A percentile compares a stretch with the other conserved stretches of the same genome.
phyloP scores from a whole-genome alignment of 2,113 vertebrate genomes.

The Hemibagrus wyckioides region DNA sequence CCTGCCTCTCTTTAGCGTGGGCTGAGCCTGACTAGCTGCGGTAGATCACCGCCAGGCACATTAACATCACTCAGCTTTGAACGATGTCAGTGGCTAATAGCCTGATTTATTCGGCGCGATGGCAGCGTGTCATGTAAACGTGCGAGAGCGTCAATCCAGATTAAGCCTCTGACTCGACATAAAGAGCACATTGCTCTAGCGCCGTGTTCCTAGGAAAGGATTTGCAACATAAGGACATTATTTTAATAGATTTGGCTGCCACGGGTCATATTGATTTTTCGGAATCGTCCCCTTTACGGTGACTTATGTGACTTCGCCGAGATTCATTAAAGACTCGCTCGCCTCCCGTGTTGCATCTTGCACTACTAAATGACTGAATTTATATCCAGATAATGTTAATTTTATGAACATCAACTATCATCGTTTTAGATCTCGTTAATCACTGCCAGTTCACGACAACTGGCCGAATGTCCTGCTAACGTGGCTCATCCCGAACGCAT shows the following conservation, averaged over 20 bases:
- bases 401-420: neutral
- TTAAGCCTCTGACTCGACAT: slow-evolving; percentile 50
- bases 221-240: slow-evolving; percentile 46
- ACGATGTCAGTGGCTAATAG: slow-evolving; percentile 60
- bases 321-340: slow-evolving; percentile 41
- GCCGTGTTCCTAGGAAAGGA: neutral
- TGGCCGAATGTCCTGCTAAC: neutral
- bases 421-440: neutral
- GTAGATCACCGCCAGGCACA: slow-evolving; percentile 41
- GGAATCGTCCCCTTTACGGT: slow-evolving; percentile 52
- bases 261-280: slow-evolving; percentile 58
- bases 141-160: slow-evolving; percentile 58
- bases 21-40: slow-evolving; percentile 12
- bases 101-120: slow-evolving; percentile 61
- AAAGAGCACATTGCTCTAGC: neutral
- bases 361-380: neutral
- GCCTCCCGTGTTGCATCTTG: slow-evolving; percentile 36
- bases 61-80: slow-evolving; percentile 10
- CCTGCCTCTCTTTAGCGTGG: slow-evolving; percentile 21
- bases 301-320: slow-evolving; percentile 56
- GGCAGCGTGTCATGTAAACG: slow-evolving; percentile 66
- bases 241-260: slow-evolving; percentile 54
- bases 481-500: too few species aligned
- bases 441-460: neutral
- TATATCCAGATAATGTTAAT: neutral